phyloP scores from a whole-genome alignment of 2,888 invertebrate genomes.

The Megaustenia siamemsis region DNA sequence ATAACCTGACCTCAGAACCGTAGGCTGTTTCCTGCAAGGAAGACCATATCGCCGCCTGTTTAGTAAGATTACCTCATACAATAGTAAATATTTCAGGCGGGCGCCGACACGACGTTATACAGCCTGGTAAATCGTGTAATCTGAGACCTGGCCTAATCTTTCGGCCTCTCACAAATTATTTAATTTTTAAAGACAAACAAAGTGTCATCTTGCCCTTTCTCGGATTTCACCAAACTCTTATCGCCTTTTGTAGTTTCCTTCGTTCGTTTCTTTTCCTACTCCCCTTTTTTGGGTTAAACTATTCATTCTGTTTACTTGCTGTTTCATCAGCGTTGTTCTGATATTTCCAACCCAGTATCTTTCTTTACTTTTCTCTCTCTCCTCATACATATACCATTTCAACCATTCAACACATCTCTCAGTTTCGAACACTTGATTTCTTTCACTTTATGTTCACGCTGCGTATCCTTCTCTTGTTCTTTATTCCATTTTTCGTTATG shows the following conservation, averaged over 20 bases:
- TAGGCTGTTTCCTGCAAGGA: too few relatives aligned
- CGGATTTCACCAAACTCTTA: slow-evolving; percentile 21
- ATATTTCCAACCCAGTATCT: background rate
- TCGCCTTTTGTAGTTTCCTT: background rate
- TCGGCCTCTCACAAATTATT: slow-evolving; percentile 17
- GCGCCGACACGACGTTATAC: slow-evolving; percentile 6
- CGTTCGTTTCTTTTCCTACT: background rate
- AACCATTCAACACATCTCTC: background rate
- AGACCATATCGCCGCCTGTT: background rate
- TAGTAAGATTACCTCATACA: slow-evolving; percentile 20
- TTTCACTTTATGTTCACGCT: background rate
- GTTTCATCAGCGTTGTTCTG: background rate
- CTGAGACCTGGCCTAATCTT: slow-evolving; percentile 32
- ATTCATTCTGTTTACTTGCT: background rate
- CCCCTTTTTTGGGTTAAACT: background rate
- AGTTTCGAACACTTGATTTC: background rate
- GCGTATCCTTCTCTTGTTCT: background rate
- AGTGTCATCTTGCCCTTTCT: slow-evolving; percentile 15
- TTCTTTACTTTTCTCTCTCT: background rate
- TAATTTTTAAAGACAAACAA: slow-evolving; percentile 45
- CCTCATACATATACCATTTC: too few relatives aligned
- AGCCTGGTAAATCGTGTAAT: slow-evolving; percentile 34
- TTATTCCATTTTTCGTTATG: background rate
- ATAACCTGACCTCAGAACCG: background rate
- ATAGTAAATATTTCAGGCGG: slow-evolving; percentile 34